Evolutionary conservation across 1,140 invertebrate genomes (phyloP).

Genomic region (Frieseomelitta varia): DNA sequence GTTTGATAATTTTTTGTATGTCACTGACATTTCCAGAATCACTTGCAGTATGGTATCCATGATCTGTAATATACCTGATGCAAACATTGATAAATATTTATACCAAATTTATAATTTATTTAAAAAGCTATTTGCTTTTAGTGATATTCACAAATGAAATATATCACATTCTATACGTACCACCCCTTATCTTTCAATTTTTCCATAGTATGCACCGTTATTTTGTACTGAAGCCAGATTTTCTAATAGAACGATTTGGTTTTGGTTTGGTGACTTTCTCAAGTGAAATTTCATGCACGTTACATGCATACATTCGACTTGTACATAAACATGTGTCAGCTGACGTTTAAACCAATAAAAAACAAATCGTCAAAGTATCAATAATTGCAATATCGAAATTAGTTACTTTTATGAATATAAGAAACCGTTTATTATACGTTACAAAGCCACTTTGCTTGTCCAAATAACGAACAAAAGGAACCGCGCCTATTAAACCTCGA

Average conservation of each 20-base stretch:
- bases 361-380: background rate
- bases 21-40: constrained; percentile 86
- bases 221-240: background rate
- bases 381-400: background rate
- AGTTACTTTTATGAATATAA: background rate
- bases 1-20: constrained; percentile 85
- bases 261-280: background rate
- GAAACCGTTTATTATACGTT: background rate
- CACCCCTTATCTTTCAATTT: constrained; percentile 84
- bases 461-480: constrained; percentile 51
- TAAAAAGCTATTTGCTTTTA: constrained; percentile 50
- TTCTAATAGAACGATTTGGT: background rate
- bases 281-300: constrained; percentile 36
- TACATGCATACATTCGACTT: constrained; percentile 33
- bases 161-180: constrained; percentile 76
- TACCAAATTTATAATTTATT: constrained; percentile 61
- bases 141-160: constrained; percentile 51
- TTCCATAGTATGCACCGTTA: constrained; percentile 68
- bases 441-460: constrained; percentile 23
- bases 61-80: constrained; percentile 87
- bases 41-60: constrained; percentile 86
- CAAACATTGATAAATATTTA: constrained; percentile 59
- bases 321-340: constrained; percentile 70
- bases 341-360: constrained; percentile 51
- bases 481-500: constrained; percentile 65